Evolutionary conservation across 2,888 invertebrate species (phyloP), one percentile per base, ranked within the genome.

Genomic region (Apamea crenata): DNA sequence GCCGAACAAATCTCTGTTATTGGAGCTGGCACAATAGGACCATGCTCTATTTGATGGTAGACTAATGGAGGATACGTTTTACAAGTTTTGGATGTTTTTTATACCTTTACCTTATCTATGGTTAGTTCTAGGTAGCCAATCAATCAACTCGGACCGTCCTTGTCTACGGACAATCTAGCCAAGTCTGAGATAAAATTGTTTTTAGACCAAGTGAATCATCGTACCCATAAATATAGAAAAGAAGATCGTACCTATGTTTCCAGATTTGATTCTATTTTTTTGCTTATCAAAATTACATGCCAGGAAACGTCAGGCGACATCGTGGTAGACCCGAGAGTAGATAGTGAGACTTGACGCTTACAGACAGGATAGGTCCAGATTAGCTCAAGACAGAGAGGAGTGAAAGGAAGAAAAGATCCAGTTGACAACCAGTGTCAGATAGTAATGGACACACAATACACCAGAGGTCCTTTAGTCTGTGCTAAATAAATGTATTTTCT

Each of bases 1-100:
- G 74, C 44, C 10, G 82, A 79, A 85, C 80, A 78, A 88, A 87
- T 75, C 78, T 68, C 29, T 74, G 68, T 84, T 87, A 84, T 77
- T 77, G 76, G 74, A 65, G 69, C 36, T n/a, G 59, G n/a, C 29
- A 63, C 56, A 63, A 76, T 40, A 71, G 32, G 29, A 73, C 50
- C 61, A 36, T 56, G 69, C 70, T 82, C 80, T 79, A 75, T 83
- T 88, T 79, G 73, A 77, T n/a, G 29, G 29, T 61, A 70, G 63
- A 80, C n/a, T 76, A 59, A 84, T 76, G 66, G 65, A 53, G n/a
- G 16, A 50, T 47, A 86, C 68, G 68, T 63, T 67, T 63, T 36
- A 53, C 6, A 61, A 86, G 21, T 76, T 66, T 36, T 25, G 6
- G 21, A 8, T 53, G 56, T 21, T 79, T 56, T 72, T 77, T 66